A percentile compares a stretch with the other conserved stretches of the same genome.
phyloP scores from a whole-genome alignment of 2,888 invertebrate species.

The Leptopilina syphax region DNA sequence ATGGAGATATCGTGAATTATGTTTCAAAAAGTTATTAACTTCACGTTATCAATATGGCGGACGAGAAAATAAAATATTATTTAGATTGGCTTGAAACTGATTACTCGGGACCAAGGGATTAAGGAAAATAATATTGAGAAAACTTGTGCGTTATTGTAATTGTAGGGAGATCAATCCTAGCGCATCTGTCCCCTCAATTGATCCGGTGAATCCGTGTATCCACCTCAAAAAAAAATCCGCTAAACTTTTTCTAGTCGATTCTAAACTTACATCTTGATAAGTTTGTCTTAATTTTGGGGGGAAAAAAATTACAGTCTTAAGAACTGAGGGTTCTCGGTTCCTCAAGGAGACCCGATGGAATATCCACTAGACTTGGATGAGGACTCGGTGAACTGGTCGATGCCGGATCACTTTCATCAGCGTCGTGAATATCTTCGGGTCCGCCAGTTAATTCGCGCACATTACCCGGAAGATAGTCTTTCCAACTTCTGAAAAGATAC shows the following conservation, averaged over 20 bases:
- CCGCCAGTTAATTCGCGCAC: conserved; percentile 74
- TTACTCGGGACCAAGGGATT: too few relatives aligned
- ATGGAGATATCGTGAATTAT: too few relatives aligned
- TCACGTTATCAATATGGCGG: too few relatives aligned
- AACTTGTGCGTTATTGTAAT: too few relatives aligned
- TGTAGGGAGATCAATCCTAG: too few relatives aligned
- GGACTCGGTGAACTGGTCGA: conserved; percentile 51
- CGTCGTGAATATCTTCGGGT: conserved; percentile 61
- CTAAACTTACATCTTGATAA: not conserved
- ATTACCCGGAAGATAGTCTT: conserved; percentile 92
- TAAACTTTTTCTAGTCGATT: conserved; percentile 28
- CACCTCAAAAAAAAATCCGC: too few relatives aligned
- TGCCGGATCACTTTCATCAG: conserved; percentile 57
- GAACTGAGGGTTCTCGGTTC: conserved; percentile 65
- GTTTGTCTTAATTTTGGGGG: not conserved
- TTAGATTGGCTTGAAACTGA: too few relatives aligned
- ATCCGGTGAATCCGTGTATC: too few relatives aligned
- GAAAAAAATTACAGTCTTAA: conserved; percentile 33
- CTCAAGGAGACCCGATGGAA: conserved; percentile 63
- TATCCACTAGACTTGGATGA: conserved; percentile 60
- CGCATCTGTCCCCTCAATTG: too few relatives aligned
- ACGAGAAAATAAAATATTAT: too few relatives aligned
- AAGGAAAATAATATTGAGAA: too few relatives aligned
- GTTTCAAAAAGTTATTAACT: too few relatives aligned
- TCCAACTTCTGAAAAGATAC: conserved; percentile 95